Base-by-base conservation (phyloP, 2,113 vertebrate species). In the Pandion haliaetus region DNA sequence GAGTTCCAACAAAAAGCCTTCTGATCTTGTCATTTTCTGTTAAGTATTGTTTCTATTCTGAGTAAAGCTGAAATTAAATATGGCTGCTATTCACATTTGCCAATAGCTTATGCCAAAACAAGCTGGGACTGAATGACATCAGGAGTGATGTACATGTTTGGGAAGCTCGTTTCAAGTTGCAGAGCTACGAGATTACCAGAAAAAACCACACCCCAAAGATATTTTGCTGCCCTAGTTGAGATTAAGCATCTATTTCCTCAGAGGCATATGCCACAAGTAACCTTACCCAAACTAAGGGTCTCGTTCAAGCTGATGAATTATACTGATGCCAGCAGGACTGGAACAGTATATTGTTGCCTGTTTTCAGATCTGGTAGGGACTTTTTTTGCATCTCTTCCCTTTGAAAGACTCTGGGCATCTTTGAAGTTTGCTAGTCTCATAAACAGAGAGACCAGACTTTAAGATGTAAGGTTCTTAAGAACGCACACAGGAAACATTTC, bases 1-100 rank as follows among this genome's bases (percentile, higher is more conserved):
- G 38, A 95, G 49, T 73, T 82, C 36, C 91, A 72, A 85, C 58
- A 77, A 88, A 92, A 87, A 66, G 34, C 19, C 21, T 49, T 40
- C 78, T 21, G 45, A 76, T 91, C 84, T 90, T 74, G 55, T 59
- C 5, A 71, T 94, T 89, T 96, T 90, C 58, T 69, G 23, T 45
- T 49, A 85, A 86, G 66, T 47, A 71, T 10, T 80, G 78, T 76
- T 97, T 94, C 73, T 94, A 74, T 94, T 95, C 82, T 13, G 40
- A 93, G 61, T 38, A 62, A 86, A 85, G 36, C 17, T 77, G 90
- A 91, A 94, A 87, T 87, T 54, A 96, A 94, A 90, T 72, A 89
- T 24, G 71, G 93, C 42, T 88, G 57, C 67, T 78, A 52, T 24
- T 93, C 86, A 76, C 10, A 2, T 58, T 20, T 93, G 86, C 86